Evolutionary conservation across 1,140 invertebrate genomes (phyloP), one percentile per base, ranked within the genome.

Genomic region (Brachionus calyciflorus): DNA sequence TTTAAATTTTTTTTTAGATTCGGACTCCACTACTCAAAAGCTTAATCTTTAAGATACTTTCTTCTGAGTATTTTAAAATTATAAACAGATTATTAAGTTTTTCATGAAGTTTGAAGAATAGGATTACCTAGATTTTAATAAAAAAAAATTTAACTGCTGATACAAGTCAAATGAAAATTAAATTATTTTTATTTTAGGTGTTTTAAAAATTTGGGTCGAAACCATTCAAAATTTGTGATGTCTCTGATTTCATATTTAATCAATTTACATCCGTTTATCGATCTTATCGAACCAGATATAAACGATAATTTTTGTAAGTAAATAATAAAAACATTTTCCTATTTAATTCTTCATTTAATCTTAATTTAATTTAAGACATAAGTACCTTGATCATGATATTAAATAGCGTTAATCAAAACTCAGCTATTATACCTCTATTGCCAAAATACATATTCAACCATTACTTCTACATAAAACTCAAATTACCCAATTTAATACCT

Each of bases 191-290:
- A 77, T 73, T 81, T 77, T 80, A 87, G 87, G 73, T 98, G 94
- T 87, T 88, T 98, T 80, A 91, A 94, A 80, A 88, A 90, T 75
- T 86, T 99, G 75, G 96, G 96, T 9, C 87, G 88, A 21, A 90
- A 91, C 60, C 94, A 98, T 88, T 90, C 95, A 0, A 90, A 92
- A 73, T 85, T 98, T 21, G 92, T 93, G 4, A 86, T 96, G 78
- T 91, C 93, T 6, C 85, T 98, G 10, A 91, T 95, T 5, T 90
- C 92, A 0, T 91, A 94, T 80, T 87, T 99, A 49, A 86, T 99
- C 1, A 90, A 90, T 69, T 90, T 94, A 79, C 95, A 99, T 88
- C 94, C 96, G 0, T 96, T 96, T 86, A 96, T 98, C 83, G 93
- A 98, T 82, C 93, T 91, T 79, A 90, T 93, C 4, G 95, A 98